phyloP scores from a whole-genome alignment of 2,113 vertebrate species.

The Glaucidium brasilianum region DNA sequence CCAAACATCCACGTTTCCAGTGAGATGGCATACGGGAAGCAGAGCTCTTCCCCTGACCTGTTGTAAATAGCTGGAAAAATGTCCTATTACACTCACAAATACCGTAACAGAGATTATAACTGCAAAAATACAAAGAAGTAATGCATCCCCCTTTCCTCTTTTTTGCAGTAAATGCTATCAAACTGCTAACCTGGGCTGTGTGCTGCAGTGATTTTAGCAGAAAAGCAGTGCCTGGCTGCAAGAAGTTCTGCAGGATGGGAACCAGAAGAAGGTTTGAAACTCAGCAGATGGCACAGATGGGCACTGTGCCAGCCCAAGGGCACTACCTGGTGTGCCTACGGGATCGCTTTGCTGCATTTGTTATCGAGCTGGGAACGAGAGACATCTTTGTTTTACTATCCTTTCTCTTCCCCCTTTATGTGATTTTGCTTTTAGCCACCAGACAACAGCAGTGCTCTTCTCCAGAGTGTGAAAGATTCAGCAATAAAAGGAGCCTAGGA shows the following conservation, averaged over 20 bases:
- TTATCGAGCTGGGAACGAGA: background rate
- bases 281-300: slow-evolving; percentile 42
- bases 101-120: background rate
- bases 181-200: background rate
- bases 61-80: background rate
- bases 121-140: background rate
- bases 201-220: background rate
- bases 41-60: background rate
- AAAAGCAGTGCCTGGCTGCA: background rate
- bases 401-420: background rate
- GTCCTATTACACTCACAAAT: background rate
- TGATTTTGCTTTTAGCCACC: background rate
- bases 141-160: background rate
- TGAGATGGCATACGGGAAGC: background rate
- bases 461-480: background rate
- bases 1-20: background rate
- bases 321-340: background rate
- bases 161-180: background rate
- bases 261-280: background rate
- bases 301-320: background rate
- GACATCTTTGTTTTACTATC: background rate
- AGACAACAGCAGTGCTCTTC: slow-evolving; percentile 13
- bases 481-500: background rate
- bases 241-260: background rate
- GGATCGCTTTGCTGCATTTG: background rate